Conservation (phyloP, 2,113 vertebrate species). For the Blennius ocellaris region DNA sequence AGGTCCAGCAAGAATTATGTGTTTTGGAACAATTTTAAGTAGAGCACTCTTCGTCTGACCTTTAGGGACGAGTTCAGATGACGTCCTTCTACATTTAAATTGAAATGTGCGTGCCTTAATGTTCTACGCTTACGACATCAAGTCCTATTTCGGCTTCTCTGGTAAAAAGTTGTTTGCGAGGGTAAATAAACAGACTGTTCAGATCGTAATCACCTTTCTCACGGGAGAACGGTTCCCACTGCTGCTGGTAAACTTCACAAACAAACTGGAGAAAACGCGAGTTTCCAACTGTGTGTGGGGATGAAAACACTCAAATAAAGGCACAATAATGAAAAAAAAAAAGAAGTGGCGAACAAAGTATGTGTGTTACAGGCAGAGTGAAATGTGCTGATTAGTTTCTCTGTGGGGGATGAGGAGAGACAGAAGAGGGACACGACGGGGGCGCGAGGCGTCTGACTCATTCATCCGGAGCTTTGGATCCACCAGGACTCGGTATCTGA, state of each 20-base stretch:
- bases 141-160: not conserved
- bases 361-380: not conserved
- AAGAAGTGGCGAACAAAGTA: not conserved
- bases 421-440: not conserved
- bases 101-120: not conserved
- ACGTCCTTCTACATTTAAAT: not conserved
- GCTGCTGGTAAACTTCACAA: not conserved
- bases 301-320: not conserved
- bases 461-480: slow-evolving; percentile 1
- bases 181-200: slow-evolving; percentile 3
- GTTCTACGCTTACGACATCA: not conserved
- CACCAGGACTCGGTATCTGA: slow-evolving; percentile 10
- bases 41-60: not conserved
- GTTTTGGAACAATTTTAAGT: not conserved
- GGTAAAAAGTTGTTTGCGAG: not conserved
- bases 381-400: not conserved
- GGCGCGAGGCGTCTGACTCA: slow-evolving; percentile 27
- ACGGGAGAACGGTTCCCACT: not conserved
- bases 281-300: not conserved
- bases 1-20: not conserved
- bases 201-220: not conserved
- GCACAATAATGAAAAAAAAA: not conserved
- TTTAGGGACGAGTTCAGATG: not conserved
- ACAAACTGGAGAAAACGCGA: not conserved
- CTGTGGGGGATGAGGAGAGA: not conserved